Evolutionary conservation across 2,113 vertebrate genomes (phyloP), one percentile per base, ranked within the genome.

Genomic region (Symphodus melops): DNA sequence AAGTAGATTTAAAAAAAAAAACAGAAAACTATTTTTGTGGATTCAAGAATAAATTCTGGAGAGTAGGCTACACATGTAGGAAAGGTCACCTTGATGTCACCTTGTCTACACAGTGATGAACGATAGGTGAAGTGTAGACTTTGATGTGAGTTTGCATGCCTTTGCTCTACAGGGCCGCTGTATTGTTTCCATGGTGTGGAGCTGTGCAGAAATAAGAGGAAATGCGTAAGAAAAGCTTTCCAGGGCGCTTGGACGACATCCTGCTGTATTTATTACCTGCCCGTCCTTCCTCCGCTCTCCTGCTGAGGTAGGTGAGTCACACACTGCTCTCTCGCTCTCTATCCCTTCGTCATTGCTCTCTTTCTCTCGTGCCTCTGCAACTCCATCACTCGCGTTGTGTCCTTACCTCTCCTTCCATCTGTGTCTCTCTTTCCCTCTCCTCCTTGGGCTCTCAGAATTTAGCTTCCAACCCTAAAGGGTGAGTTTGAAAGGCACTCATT

Each of bases 181-280:
- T 69, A 67, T 70, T 74, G 69, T 88, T 82, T 82, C 52, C 16
- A 46, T 60, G 44, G 21, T 49, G 54, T 80, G 25, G 7, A 70
- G 74, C 67, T 61, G 59, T 83, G 86, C 77, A 76, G 56, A 86
- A 85, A 74, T 57, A 2, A 81, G 71, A 9, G 37, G 46, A 82
- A 81, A 46, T 70, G 77, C 12, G 39, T 56, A 54, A 70, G 68
- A 79, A 72, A 85, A 66, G 70, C 67, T 84, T 86, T 84, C 66
- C 68, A 73, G 72, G 70, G 63, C 5, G 8, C 56, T 62, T 82
- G 44, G 68, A 56, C 77, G 60, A 79, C 72, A 51, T 64, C 49
- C 64, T 37, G 57, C 62, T 62, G 83, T 79, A 83, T 83, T 88
- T 72, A 70, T 84, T 82, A 82, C 81, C 76, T 79, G 51, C 62